These are phyloP conservation scores for Mastigias papua DNA, from an alignment of 30 jellyfish, hydroid and myxozoan genomes.

Conservation along the genomic window DNA sequence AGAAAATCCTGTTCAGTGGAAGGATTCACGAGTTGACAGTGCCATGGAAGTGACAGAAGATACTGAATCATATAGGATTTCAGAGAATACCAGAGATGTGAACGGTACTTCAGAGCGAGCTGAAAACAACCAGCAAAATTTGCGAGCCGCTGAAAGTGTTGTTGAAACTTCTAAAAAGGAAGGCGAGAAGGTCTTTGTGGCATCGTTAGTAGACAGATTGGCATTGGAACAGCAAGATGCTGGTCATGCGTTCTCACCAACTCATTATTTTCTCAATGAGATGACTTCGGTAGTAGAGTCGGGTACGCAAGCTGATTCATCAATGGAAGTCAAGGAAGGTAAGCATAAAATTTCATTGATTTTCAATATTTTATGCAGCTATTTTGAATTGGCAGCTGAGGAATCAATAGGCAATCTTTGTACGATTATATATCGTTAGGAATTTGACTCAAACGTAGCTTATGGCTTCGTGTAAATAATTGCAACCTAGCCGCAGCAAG, in stretches of 20 bases:
- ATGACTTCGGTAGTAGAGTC: slow-evolving; percentile 10
- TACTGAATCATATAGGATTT: not conserved
- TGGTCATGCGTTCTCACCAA: slow-evolving; percentile 66
- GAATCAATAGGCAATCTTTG: too few relatives aligned
- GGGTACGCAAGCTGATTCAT: slow-evolving; percentile 31
- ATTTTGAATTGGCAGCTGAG: too few relatives aligned
- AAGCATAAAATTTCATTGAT: not conserved
- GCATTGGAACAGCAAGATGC: slow-evolving; percentile 48
- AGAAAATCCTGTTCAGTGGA: slow-evolving; percentile 2
- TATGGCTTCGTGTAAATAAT: too few relatives aligned
- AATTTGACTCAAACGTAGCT: too few relatives aligned
- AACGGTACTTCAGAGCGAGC: not conserved
- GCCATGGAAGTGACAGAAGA: slow-evolving; percentile 65
- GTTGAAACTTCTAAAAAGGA: not conserved
- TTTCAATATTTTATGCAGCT: too few relatives aligned
- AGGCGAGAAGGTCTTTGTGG: not conserved
- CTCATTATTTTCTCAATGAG: slow-evolving; percentile 34
- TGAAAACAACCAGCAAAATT: not conserved
- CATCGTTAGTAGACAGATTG: slow-evolving; percentile 56
- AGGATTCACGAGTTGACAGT: slow-evolving; percentile 56
- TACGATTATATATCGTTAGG: too few relatives aligned
- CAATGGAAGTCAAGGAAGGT: slow-evolving; percentile 35
- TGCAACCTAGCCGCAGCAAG: too few relatives aligned
- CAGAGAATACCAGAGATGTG: not conserved
- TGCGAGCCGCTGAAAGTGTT: not conserved